phyloP scores from a whole-genome alignment of 2,797 vertebrate species.

The Loris lydekkerianus region DNA sequence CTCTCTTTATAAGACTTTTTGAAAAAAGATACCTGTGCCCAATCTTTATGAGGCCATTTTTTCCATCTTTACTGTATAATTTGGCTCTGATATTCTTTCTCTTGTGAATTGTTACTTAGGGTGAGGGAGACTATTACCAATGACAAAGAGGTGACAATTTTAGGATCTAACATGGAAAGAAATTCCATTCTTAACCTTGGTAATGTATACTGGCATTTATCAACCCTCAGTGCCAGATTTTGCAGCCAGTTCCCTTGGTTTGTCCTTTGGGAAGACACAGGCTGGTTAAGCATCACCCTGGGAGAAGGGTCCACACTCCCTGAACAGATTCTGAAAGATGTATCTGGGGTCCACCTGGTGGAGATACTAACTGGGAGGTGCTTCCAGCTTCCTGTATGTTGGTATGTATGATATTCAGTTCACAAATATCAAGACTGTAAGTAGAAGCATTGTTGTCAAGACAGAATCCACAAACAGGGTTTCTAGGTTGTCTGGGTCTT shows the following conservation, averaged over 20 bases:
- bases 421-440: not conserved
- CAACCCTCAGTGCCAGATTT: not conserved
- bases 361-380: not conserved
- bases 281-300: not conserved
- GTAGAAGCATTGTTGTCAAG: not conserved
- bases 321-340: not conserved
- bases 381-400: not conserved
- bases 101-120: not conserved
- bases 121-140: not conserved
- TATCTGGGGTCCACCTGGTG: not conserved
- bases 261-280: not conserved
- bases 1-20: conserved; percentile 10
- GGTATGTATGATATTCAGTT: not conserved
- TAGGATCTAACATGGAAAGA: not conserved
- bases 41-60: conserved; percentile 18
- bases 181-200: not conserved
- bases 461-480: not conserved
- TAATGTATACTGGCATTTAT: not conserved
- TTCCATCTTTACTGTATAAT: not conserved
- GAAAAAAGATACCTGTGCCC: not conserved
- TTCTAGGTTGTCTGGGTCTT: not conserved
- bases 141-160: not conserved
- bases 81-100: not conserved
- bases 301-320: not conserved
- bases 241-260: not conserved